phyloP scores from a whole-genome alignment of 2,888 invertebrate genomes.

The Seira ritae region DNA sequence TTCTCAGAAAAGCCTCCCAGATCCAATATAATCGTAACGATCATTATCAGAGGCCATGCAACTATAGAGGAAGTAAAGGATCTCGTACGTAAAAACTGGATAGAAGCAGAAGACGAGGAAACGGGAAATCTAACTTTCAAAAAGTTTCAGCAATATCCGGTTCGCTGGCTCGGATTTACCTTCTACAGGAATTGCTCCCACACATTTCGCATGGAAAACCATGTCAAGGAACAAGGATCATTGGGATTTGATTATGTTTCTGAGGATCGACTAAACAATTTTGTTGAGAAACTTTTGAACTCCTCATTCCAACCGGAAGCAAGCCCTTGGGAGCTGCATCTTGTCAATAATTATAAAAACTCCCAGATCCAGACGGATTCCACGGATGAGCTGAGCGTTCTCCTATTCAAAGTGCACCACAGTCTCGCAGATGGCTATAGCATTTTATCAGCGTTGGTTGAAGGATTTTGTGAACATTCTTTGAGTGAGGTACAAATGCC shows the following conservation, averaged over 20 bases:
- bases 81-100: neutral
- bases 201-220: too few relatives aligned
- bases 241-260: neutral
- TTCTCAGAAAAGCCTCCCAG: neutral
- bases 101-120: neutral
- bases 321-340: slow-evolving; percentile 28
- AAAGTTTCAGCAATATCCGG: slow-evolving; percentile 31
- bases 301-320: neutral
- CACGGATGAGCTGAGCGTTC: neutral
- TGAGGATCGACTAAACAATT: neutral
- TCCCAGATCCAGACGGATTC: neutral
- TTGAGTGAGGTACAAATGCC: slow-evolving; percentile 26
- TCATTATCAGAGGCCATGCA: neutral
- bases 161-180: slow-evolving; percentile 25
- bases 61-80: neutral
- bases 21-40: neutral
- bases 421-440: slow-evolving; percentile 36
- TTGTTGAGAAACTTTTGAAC: slow-evolving; percentile 31
- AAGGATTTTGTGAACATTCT: slow-evolving; percentile 11
- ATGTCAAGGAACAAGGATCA: too few relatives aligned
- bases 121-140: slow-evolving; percentile 2
- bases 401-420: slow-evolving; percentile 28
- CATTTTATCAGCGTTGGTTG: neutral
- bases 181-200: slow-evolving; percentile 26
- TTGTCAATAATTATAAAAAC: slow-evolving; percentile 21